Conservation (phyloP, 2,888 invertebrate genomes). For the Brachyptera putata region DNA sequence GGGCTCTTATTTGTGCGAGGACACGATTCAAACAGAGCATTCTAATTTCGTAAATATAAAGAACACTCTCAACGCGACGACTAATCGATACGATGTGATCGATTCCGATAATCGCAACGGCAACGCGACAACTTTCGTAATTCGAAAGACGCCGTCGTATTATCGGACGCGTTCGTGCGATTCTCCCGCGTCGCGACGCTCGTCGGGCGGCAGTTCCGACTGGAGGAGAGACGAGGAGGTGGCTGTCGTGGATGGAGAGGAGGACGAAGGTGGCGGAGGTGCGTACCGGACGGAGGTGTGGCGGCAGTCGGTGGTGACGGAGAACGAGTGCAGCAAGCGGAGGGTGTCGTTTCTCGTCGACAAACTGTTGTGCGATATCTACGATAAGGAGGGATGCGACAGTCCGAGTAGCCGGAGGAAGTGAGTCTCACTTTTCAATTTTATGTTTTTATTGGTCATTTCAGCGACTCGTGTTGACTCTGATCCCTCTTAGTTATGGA, state of each 20-base stretch:
- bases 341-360: conserved; percentile 51
- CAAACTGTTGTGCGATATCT: conserved; percentile 61
- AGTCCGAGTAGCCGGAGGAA: conserved; percentile 43
- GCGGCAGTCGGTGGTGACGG: conserved; percentile 37
- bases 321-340: conserved; percentile 23
- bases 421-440: conserved; percentile 22
- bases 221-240: background rate
- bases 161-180: too few species aligned
- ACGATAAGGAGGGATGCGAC: conserved; percentile 49
- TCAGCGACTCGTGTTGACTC: too few species aligned
- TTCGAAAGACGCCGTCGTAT: too few species aligned
- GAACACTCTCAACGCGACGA: background rate
- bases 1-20: too few species aligned
- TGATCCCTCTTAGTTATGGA: too few species aligned
- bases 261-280: background rate
- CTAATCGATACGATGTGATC: background rate
- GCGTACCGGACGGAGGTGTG: conserved; percentile 39
- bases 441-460: too few species aligned
- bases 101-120: too few species aligned
- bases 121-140: too few species aligned
- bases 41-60: too few species aligned
- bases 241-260: background rate
- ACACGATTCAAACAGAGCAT: too few species aligned
- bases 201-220: too few species aligned
- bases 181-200: too few species aligned